phyloP scores from a whole-genome alignment of 2,113 vertebrate species.

The Bettongia penicillata region DNA sequence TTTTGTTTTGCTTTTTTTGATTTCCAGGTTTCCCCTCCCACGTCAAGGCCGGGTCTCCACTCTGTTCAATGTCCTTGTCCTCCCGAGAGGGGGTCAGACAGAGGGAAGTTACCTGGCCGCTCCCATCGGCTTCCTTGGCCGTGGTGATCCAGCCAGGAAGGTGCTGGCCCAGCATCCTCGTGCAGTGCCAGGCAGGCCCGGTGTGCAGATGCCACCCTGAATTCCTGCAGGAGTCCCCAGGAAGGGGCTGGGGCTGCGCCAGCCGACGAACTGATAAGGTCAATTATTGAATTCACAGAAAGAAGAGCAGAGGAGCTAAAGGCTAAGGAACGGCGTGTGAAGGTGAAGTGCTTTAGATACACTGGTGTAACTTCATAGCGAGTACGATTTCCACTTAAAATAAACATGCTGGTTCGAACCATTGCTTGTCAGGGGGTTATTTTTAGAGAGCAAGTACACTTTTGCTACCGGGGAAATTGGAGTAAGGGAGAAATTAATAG shows the following conservation, averaged over 20 bases:
- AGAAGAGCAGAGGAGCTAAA: slow-evolving; percentile 59
- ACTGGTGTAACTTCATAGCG: neutral
- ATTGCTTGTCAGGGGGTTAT: neutral
- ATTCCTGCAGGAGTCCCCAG: neutral
- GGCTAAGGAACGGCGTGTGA: neutral
- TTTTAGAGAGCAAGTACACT: neutral
- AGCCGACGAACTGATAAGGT: neutral
- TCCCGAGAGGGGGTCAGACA: neutral
- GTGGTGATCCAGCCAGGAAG: too few relatives aligned
- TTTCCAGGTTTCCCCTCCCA: neutral
- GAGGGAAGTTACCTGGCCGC: neutral
- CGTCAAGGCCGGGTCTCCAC: neutral
- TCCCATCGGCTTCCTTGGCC: neutral
- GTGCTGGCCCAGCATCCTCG: neutral
- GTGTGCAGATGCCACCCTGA: neutral
- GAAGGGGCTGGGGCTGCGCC: too few relatives aligned
- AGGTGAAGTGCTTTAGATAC: slow-evolving; percentile 60
- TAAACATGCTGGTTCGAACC: accelerated
- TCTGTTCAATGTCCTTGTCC: neutral
- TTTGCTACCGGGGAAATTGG: neutral
- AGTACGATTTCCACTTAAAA: neutral
- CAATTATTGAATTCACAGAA: slow-evolving; percentile 49
- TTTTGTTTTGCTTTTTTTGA: neutral
- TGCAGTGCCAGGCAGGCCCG: neutral
- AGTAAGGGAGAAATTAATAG: neutral